A percentile compares a stretch with the other conserved stretches of the same genome.
Conservation (phyloP, 1,140 invertebrate species). For the Diorhabda sublineata region DNA sequence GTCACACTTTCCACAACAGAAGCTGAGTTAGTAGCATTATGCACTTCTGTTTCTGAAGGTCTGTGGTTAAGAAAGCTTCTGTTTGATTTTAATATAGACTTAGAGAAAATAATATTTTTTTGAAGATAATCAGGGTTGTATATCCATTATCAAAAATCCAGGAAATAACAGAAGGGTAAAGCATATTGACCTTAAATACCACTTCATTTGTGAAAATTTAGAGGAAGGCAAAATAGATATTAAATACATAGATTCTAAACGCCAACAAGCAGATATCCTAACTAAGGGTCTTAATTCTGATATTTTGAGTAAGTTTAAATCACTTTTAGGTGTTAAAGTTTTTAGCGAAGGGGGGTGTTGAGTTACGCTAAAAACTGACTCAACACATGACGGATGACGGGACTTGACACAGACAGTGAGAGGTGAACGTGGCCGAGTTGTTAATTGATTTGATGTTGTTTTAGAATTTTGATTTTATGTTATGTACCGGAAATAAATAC, state of each 20-base stretch:
- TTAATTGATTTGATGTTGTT: too few relatives aligned
- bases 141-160: conserved; percentile 45
- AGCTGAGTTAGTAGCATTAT: conserved; percentile 50
- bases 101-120: conserved; percentile 5
- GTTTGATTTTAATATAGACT: conserved; percentile 29
- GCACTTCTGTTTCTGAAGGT: conserved; percentile 39
- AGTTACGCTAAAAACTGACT: neutral
- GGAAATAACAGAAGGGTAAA: conserved; percentile 43
- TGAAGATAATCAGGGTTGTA: conserved; percentile 34
- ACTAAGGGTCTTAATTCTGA: conserved; percentile 25
- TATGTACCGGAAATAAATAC: too few relatives aligned
- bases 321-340: neutral
- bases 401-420: too few relatives aligned
- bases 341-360: neutral
- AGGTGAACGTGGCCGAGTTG: too few relatives aligned
- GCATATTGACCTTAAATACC: conserved; percentile 36
- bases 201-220: conserved; percentile 27
- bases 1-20: conserved; percentile 44
- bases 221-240: conserved; percentile 22
- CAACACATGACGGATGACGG: too few relatives aligned
- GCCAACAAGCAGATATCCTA: conserved; percentile 35
- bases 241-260: conserved; percentile 22
- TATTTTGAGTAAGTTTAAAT: neutral
- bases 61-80: conserved; percentile 39
- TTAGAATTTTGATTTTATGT: too few relatives aligned